Evolutionary conservation across 2,888 invertebrate species (phyloP).

Genomic region (Lottia gigantea): DNA sequence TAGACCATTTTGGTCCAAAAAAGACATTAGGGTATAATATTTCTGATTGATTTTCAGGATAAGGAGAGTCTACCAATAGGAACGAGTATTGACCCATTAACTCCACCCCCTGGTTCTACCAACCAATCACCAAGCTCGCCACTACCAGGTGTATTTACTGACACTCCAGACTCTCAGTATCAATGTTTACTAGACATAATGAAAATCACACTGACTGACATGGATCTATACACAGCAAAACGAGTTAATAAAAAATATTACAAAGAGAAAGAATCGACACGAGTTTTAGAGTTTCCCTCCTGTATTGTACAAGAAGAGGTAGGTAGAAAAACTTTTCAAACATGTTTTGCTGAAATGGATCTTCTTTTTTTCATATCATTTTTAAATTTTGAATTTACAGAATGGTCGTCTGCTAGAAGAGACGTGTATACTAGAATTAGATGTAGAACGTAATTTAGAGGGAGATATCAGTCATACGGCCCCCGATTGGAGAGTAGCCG

Average conservation of each 20-base stretch:
- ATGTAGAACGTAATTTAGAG: slow-evolving; percentile 85
- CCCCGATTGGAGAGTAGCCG: slow-evolving; percentile 87
- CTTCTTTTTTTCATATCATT: no score
- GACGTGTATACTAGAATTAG: slow-evolving; percentile 78
- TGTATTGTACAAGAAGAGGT: slow-evolving; percentile 63
- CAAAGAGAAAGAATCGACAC: slow-evolving; percentile 25
- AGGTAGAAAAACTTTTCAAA: slow-evolving; percentile 9
- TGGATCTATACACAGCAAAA: slow-evolving; percentile 80
- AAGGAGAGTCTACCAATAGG: no score
- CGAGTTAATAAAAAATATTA: slow-evolving; percentile 57
- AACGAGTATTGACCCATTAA: slow-evolving; percentile 13
- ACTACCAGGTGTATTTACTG: neutral
- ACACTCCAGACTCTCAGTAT: slow-evolving; percentile 26
- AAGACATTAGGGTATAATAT: no score
- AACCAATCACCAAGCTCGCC: slow-evolving; percentile 11
- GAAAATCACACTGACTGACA: slow-evolving; percentile 78
- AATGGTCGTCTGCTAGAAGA: slow-evolving; percentile 75
- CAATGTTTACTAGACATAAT: slow-evolving; percentile 80
- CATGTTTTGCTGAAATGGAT: neutral
- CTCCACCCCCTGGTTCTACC: slow-evolving; percentile 1
- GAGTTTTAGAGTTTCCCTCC: slow-evolving; percentile 63
- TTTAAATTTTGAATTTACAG: slow-evolving; percentile 33
- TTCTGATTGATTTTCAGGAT: no score
- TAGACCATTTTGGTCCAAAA: no score
- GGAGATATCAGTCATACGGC: slow-evolving; percentile 72